Percentiles rank a stretch among this genome's conserved stretches.
phyloP scores from a whole-genome alignment of 2,113 vertebrate genomes.

The Bagarius yarrelli region DNA sequence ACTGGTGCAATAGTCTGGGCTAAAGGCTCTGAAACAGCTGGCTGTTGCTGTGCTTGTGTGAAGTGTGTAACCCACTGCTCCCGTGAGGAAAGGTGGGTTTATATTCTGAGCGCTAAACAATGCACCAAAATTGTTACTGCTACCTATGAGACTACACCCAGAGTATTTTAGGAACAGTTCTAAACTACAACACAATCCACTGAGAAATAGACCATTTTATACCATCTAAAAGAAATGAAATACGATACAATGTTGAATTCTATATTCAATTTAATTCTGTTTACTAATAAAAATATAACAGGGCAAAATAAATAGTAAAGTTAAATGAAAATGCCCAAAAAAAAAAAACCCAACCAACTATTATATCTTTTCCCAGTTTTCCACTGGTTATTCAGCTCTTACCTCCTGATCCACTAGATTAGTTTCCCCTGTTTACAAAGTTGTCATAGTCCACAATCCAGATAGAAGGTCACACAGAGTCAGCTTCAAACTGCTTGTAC shows the following conservation, averaged over 20 bases:
- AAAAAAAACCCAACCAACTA: neutral
- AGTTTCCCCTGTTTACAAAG: slow-evolving; percentile 51
- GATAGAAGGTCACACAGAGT: slow-evolving; percentile 14
- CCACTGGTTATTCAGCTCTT: slow-evolving; percentile 51
- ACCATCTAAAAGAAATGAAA: neutral
- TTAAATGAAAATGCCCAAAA: neutral
- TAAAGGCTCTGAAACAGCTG: slow-evolving; percentile 14
- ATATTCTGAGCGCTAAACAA: slow-evolving; percentile 52
- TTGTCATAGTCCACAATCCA: slow-evolving; percentile 59
- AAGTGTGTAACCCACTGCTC: slow-evolving; percentile 26
- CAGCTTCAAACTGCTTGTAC: slow-evolving; percentile 43
- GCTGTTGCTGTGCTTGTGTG: neutral
- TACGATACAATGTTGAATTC: neutral
- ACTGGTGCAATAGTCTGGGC: neutral
- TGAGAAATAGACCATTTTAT: slow-evolving; percentile 14
- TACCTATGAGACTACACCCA: slow-evolving; percentile 58
- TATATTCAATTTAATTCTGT: neutral
- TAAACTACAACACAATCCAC: slow-evolving; percentile 41
- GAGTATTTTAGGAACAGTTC: slow-evolving; percentile 60
- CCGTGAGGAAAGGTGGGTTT: slow-evolving; percentile 53
- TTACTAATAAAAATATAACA: no score
- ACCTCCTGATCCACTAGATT: slow-evolving; percentile 56
- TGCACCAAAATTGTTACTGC: slow-evolving; percentile 49
- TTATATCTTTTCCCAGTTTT: slow-evolving; percentile 1
- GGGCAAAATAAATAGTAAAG: neutral